phyloP scores from a whole-genome alignment of 2,797 vertebrate genomes.

The Emydoidea blandingii region DNA sequence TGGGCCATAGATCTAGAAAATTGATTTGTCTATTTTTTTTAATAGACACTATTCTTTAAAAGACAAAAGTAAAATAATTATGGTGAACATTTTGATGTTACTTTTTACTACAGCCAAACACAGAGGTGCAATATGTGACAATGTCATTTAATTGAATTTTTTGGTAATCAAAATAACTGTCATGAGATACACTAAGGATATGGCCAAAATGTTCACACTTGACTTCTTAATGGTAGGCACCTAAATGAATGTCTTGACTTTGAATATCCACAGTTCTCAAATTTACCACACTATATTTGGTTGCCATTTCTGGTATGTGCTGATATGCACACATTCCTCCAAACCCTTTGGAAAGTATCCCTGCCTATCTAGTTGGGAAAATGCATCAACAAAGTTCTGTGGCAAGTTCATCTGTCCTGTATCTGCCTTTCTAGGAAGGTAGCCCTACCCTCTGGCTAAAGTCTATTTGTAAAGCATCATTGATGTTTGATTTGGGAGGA shows the following conservation, averaged over 20 bases:
- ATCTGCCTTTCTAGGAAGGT: neutral
- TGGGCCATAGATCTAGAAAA: neutral
- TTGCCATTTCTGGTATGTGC: neutral
- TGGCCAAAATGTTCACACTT: neutral
- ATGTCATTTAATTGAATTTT: neutral
- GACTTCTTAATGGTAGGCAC: neutral
- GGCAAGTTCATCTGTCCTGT: neutral
- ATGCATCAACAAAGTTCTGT: neutral
- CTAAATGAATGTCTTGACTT: neutral
- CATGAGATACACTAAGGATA: neutral
- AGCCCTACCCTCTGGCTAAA: rapidly evolving
- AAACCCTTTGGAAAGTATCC: neutral
- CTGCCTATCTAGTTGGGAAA: neutral
- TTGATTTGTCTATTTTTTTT: no score
- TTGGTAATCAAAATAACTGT: neutral
- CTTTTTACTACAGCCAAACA: neutral
- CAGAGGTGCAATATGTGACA: neutral
- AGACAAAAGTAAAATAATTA: no score
- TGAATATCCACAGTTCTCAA: neutral
- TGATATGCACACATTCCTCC: neutral
- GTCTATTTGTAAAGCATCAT: neutral
- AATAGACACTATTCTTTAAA: no score
- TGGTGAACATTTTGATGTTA: neutral
- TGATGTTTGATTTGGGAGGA: neutral
- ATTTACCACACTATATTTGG: neutral